Conservation (phyloP, 2,797 vertebrate genomes). For the Echiichthys vipera region DNA sequence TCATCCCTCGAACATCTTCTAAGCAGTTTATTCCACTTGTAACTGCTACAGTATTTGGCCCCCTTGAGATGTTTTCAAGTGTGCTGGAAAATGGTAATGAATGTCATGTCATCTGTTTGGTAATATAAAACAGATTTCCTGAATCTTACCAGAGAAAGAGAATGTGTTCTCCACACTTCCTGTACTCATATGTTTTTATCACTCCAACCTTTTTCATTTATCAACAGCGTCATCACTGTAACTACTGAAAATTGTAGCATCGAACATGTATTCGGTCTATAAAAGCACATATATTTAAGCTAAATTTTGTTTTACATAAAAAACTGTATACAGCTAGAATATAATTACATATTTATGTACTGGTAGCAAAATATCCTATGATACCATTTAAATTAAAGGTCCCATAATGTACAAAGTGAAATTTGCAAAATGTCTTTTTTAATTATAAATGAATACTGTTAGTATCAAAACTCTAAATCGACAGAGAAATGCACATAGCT, state of each 20-base stretch:
- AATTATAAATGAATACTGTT: too few relatives aligned
- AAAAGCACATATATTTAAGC: not conserved
- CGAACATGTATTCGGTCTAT: not conserved
- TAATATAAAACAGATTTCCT: slow-evolving; percentile 56
- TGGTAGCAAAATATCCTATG: too few relatives aligned
- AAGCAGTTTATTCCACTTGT: slow-evolving; percentile 71
- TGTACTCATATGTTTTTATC: slow-evolving; percentile 31
- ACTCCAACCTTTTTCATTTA: slow-evolving; percentile 31
- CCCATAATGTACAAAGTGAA: too few relatives aligned
- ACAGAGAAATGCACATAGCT: too few relatives aligned
- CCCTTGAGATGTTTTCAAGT: slow-evolving; percentile 62
- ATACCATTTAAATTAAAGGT: too few relatives aligned
- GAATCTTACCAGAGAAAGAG: slow-evolving; percentile 40
- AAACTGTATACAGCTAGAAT: too few relatives aligned
- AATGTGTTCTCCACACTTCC: slow-evolving; percentile 42
- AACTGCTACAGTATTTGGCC: slow-evolving; percentile 47
- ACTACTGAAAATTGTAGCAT: not conserved
- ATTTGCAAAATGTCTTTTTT: too few relatives aligned
- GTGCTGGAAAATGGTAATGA: slow-evolving; percentile 64
- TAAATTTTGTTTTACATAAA: too few relatives aligned
- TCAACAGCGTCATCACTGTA: slow-evolving; percentile 9
- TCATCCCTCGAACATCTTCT: slow-evolving; percentile 69
- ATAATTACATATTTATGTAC: too few relatives aligned
- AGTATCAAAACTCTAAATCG: too few relatives aligned
- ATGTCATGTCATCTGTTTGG: slow-evolving; percentile 58